Conservation (phyloP, 2,113 vertebrate genomes). For the Ariopsis seemanni region DNA sequence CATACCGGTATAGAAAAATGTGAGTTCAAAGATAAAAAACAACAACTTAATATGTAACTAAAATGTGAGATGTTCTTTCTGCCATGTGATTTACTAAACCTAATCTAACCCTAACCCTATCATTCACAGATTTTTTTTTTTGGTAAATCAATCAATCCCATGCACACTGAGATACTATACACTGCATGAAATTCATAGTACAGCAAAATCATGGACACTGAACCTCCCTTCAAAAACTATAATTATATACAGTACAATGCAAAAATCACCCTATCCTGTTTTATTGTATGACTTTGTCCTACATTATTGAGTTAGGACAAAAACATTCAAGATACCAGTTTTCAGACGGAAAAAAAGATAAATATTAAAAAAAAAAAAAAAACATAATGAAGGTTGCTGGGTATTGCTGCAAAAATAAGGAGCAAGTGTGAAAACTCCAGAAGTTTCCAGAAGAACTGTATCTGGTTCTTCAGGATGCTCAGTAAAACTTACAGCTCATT, state of each 20-base stretch:
- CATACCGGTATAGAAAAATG: neutral
- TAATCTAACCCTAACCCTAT: neutral
- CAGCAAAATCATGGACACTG: neutral
- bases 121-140: neutral
- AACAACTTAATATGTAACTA: neutral
- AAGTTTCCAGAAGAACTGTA: too few species aligned
- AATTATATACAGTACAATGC: neutral
- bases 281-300: too few species aligned
- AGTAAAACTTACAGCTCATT: too few species aligned
- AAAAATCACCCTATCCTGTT: too few species aligned
- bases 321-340: too few species aligned
- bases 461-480: too few species aligned
- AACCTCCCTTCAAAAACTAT: neutral
- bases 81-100: neutral
- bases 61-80: neutral
- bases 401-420: too few species aligned
- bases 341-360: too few species aligned
- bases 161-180: neutral
- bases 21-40: neutral
- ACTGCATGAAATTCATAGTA: neutral
- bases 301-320: too few species aligned
- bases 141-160: neutral
- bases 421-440: too few species aligned
- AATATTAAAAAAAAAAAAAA: too few species aligned
- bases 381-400: too few species aligned